Base-by-base conservation (phyloP, 2,888 invertebrate genomes). In the Drymonia ruficornis region DNA sequence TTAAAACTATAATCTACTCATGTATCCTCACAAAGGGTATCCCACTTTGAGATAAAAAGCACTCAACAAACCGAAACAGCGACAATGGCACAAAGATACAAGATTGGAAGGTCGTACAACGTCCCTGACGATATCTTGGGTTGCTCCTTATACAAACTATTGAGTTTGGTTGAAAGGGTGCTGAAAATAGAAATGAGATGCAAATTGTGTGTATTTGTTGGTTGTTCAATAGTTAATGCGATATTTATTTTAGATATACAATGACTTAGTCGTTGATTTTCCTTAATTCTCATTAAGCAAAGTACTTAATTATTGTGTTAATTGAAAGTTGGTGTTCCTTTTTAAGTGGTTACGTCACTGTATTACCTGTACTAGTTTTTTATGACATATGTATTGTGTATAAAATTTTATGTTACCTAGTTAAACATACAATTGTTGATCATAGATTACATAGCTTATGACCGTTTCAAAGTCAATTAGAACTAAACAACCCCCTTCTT, bases 41-140 rank as follows among this genome's bases (percentile, higher is more conserved):
- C 11, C 40, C 23, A 44, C n/a, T 28, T 19, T 12, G 13, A 13
- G 46, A 46, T 29, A 46, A 46, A 44, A 46, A 46, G 46, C 46
- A 28, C 29, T 46, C 29, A 46, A 46, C 46, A 29, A 46, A 46
- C 46, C 46, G 12, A 46, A 29, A 46, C 28, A 29, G 29, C 29
- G 29, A 46, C 46, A 46, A 46, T 46, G 29, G 29, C 8, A 29
- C 29, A n/a, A 16, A 46, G 46, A 46, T 46, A 46, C 46, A 16
- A 46, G 46, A 46, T 29, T 29, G 16, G 29, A 42, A 19, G 44
- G 28, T 29, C 29, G 15, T 13, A 4, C 6, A 45, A 45, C 29
- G 29, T 15, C 46, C 29, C 11, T 28, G 46, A 29, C 19, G 16
- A 16, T 43, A 19, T 43, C 43, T 43, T 19, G 43, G 43, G 43